Evolutionary conservation across 2,113 vertebrate species (phyloP), one percentile per base, ranked within the genome.

Genomic region (Dromiciops gliroides): DNA sequence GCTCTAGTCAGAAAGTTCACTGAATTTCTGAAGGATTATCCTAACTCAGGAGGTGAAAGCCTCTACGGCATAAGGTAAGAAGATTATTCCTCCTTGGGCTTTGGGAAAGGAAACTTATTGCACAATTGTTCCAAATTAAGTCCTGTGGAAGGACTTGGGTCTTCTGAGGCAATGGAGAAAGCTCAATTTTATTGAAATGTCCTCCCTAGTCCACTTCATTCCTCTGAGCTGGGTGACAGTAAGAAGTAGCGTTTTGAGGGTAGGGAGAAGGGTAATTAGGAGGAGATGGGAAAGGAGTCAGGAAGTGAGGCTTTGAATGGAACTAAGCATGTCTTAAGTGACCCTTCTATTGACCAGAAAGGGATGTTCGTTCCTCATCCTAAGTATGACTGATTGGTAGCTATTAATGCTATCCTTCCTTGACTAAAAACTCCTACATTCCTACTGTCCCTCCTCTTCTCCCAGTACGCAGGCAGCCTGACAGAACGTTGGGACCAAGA

Each of bases 181-280:
- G 94, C 90, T 96, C 44, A 37, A 52, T 92, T 93, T 96, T 96
- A 24, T n/a, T 60, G 37, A 93, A 94, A 89, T 83, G 19, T 44
- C 67, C n/a, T 83, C n/a, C n/a, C n/a, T 83, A 83, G 6, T n/a
- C 67, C 56, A 96, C 19, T 53, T 0, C 90, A 90, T 90, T 97
- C 92, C 95, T 96, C 94, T 94, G 90, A 95, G 89, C 37, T 53
- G 97, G 83, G 89, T 95, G 90, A 97, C 92, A 90, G 95, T 93
- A 94, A 93, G 51, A 94, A 96, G 56, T 91, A 47, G 91, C 0
- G 8, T 51, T 16, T 91, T 97, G 89, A 96, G 9, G 51, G 92
- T 94, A 28, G 89, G 94, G 48, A 95, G 26, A 83, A 44, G 67
- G 67, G 67, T 44, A 83, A 83, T 83, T 83, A 83, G 67, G n/a